Evolutionary conservation across 2,888 invertebrate species (phyloP), one percentile per base, ranked within the genome.

Genomic region (Heliconius ismenius): DNA sequence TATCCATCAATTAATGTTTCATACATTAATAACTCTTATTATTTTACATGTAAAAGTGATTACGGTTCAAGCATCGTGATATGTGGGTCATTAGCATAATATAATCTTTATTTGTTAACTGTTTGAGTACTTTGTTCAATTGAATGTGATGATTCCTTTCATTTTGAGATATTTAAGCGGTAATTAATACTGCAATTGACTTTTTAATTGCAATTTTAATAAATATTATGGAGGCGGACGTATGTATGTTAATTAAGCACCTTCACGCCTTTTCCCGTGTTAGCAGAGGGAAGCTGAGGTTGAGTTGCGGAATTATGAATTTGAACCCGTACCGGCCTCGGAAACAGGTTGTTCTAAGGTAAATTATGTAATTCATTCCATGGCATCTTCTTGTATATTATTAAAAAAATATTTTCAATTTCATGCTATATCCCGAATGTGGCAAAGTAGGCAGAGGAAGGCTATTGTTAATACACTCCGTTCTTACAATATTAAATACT

Each of bases 21-120:
- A 77, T 76, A 74, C 74, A 73, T 76, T 74, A 77, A 15, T 75
- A 64, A 58, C 24, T 65, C 62, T 63, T 76, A 72, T 68, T 36
- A 10, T 58, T 18, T 39, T 43, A 13, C 28, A 18, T 7, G 74
- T 74, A 75, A 32, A 77, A 74, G 73, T 67, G 49, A 76, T 75
- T 72, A 68, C 60, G 18, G 60, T 54, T 24, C 39, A 28, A 64
- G 36, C 26, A 28, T 63, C 68, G 63, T 70, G 54, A 67, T 83
- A 91, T 91, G 84, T 81, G 92, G 91, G 92, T 91, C 79, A 90
- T 91, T 90, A 89, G 79, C 89, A 91, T 92, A 88, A 78, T 75
- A 78, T 77, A 65, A 78, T 76, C 77, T 82, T 79, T 76, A 78
- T 80, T 79, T 78, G 69, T 75, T 77, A 75, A 77, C 74, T 75